Evolutionary conservation across 2,888 invertebrate species (phyloP).

Genomic region (Pardosa pseudoannulata): DNA sequence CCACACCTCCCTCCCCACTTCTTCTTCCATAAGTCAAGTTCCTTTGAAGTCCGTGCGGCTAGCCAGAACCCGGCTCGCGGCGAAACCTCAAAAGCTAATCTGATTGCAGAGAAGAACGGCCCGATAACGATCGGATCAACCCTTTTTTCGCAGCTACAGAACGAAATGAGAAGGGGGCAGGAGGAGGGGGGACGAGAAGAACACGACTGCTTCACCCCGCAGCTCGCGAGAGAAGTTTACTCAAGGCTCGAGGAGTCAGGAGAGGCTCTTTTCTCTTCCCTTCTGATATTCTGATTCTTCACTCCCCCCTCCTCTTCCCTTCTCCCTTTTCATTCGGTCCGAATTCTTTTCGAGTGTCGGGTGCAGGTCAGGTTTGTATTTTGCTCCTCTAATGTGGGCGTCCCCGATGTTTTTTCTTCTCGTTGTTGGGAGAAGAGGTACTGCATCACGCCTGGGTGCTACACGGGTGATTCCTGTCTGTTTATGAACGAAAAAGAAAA

Average conservation of each 20-base stretch:
- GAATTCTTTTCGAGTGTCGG: conserved; percentile 3
- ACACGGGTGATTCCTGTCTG: too few relatives aligned
- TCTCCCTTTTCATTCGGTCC: not conserved
- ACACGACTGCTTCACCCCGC: not conserved
- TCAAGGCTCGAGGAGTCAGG: not conserved
- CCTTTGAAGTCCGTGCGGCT: conserved; percentile 1
- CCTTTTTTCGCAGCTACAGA: conserved; percentile 64
- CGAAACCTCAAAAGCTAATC: conserved; percentile 52
- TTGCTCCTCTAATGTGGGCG: too few relatives aligned
- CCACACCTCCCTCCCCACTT: not conserved
- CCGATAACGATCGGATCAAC: conserved; percentile 62
- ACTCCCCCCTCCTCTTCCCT: too few relatives aligned
- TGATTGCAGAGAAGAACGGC: conserved; percentile 52
- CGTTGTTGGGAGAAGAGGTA: too few relatives aligned
- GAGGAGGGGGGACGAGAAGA: conserved; percentile 13
- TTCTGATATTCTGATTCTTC: not conserved
- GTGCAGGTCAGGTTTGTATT: not conserved
- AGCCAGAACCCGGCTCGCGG: conserved; percentile 17
- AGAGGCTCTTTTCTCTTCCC: not conserved
- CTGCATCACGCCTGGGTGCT: too few relatives aligned
- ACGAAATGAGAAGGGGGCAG: conserved; percentile 13
- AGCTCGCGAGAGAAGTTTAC: not conserved
- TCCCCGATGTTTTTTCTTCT: too few relatives aligned
- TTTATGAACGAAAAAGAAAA: too few relatives aligned
- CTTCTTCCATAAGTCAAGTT: not conserved